A percentile compares a stretch with the other conserved stretches of the same genome.
Conservation (phyloP, 2,888 invertebrate species). For the Agrypnus murinus region DNA sequence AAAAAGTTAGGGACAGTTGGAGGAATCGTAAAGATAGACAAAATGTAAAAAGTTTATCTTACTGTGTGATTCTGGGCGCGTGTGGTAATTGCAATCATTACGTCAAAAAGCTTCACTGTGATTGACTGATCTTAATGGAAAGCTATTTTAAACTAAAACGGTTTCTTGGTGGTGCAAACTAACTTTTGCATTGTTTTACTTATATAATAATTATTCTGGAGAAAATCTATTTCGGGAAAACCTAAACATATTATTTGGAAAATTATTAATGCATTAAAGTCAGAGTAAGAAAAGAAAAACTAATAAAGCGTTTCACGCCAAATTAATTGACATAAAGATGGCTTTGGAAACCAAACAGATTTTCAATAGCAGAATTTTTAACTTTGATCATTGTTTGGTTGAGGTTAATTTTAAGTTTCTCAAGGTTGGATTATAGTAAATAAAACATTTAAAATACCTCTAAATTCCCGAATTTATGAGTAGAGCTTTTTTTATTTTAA, state of each 20-base stretch:
- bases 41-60: constrained; percentile 30
- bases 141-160: constrained; percentile 29
- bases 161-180: constrained; percentile 23
- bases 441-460: too few relatives aligned
- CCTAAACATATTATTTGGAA: neutral
- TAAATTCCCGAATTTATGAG: too few relatives aligned
- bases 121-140: constrained; percentile 47
- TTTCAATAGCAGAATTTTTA: constrained; percentile 3
- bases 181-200: neutral
- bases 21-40: constrained; percentile 28
- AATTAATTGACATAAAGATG: neutral
- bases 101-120: constrained; percentile 43
- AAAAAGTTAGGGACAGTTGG: constrained; percentile 16
- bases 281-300: neutral
- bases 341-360: neutral
- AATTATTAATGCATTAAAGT: constrained; percentile 13
- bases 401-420: neutral
- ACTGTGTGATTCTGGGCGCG: constrained; percentile 19
- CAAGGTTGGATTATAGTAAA: neutral
- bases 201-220: neutral
- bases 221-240: too few relatives aligned
- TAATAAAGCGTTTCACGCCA: neutral
- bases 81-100: constrained; percentile 44
- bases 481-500: too few relatives aligned
- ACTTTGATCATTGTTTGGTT: constrained; percentile 5